phyloP scores from a whole-genome alignment of 2,797 vertebrate genomes.

The Danio tinwini region DNA sequence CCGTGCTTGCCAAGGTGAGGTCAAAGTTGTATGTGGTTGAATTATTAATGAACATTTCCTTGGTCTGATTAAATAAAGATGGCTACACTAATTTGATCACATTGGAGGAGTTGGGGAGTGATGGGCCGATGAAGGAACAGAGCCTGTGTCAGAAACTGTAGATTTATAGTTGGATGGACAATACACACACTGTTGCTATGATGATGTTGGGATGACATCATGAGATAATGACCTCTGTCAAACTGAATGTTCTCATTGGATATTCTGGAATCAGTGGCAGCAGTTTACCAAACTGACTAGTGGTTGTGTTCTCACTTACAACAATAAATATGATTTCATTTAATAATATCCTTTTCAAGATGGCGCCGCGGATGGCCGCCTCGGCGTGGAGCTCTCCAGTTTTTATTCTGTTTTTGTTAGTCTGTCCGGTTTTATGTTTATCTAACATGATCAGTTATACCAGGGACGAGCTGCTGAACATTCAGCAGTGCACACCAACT shows the following conservation, averaged over 20 bases:
- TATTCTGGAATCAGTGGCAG: background rate
- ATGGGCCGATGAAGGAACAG: constrained; percentile 5
- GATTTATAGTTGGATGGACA: constrained; percentile 13
- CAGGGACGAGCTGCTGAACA: too few relatives aligned
- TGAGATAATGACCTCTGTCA: constrained; percentile 22
- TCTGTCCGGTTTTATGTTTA: too few relatives aligned
- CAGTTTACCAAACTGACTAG: constrained; percentile 6
- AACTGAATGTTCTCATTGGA: constrained; percentile 24
- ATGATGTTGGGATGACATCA: constrained; percentile 26
- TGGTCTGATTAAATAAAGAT: constrained; percentile 52
- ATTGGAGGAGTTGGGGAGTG: constrained; percentile 26
- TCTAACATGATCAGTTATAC: too few relatives aligned
- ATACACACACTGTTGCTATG: constrained; percentile 15
- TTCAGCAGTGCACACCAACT: too few relatives aligned
- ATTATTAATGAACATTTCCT: constrained; percentile 57
- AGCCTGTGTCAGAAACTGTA: constrained; percentile 23
- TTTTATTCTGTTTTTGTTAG: too few relatives aligned
- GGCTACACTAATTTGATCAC: constrained; percentile 51
- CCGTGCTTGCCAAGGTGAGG: constrained; percentile 34
- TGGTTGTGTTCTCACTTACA: background rate
- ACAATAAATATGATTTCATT: background rate
- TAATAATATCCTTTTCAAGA: too few relatives aligned
- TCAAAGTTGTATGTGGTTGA: constrained; percentile 48
- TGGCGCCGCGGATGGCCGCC: too few relatives aligned
- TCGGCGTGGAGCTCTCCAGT: too few relatives aligned